These are phyloP conservation scores for Phasia obesa DNA, from an alignment of 2,888 invertebrate genomes.

Conservation along the genomic window DNA sequence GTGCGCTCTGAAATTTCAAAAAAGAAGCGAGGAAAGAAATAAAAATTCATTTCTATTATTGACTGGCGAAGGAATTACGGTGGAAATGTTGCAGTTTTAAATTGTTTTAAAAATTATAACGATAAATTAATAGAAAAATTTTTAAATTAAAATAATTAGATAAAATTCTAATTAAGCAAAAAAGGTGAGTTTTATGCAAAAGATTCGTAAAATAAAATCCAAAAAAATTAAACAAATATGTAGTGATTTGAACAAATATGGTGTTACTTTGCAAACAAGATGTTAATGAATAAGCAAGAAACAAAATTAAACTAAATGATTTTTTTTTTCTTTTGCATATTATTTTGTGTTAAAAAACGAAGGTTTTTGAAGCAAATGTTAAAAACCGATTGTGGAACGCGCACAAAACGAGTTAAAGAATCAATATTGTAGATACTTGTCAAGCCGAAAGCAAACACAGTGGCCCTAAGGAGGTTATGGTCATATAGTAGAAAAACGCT, in stretches of 20 bases:
- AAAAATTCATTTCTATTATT: slow-evolving; percentile 67
- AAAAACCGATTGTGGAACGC: slow-evolving; percentile 38
- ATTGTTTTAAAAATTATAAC: slow-evolving; percentile 41
- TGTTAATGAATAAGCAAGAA: slow-evolving; percentile 18
- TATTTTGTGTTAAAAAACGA: slow-evolving; percentile 44
- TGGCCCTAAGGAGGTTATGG: slow-evolving; percentile 44
- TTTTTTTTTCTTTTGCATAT: slow-evolving; percentile 44
- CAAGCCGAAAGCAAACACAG: slow-evolving; percentile 3
- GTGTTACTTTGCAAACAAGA: slow-evolving; percentile 30
- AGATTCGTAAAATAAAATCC: neutral
- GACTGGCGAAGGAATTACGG: slow-evolving; percentile 65
- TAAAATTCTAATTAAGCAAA: slow-evolving; percentile 2
- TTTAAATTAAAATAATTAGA: neutral
- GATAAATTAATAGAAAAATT: slow-evolving; percentile 23
- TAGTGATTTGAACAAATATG: slow-evolving; percentile 26
- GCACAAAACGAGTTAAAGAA: slow-evolving; percentile 52
- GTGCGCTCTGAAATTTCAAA: slow-evolving; percentile 57
- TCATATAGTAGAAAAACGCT: slow-evolving; percentile 25
- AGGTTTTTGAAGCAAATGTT: slow-evolving; percentile 43
- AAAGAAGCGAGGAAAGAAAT: slow-evolving; percentile 59
- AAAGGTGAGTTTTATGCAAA: slow-evolving; percentile 42
- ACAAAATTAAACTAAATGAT: slow-evolving; percentile 19
- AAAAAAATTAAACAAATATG: slow-evolving; percentile 1
- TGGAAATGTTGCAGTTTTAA: slow-evolving; percentile 58
- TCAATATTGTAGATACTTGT: slow-evolving; percentile 51